Percentiles rank a stretch among this genome's conserved stretches.
phyloP scores from a whole-genome alignment of 2,888 invertebrate genomes.

The Leistus spinibarbis region DNA sequence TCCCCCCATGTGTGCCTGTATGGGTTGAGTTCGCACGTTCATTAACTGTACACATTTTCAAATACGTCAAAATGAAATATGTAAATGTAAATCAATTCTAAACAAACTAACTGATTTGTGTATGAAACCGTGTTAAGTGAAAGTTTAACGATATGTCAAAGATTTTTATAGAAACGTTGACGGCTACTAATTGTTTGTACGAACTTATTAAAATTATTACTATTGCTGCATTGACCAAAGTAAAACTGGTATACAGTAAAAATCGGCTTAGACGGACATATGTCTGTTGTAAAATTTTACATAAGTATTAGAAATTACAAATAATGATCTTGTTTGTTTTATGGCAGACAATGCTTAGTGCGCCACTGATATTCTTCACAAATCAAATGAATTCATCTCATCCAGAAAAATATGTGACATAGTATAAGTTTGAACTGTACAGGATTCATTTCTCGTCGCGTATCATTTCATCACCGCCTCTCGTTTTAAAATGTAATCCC shows the following conservation, averaged over 20 bases:
- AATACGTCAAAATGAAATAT: slow-evolving; percentile 23
- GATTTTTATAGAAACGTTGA: background rate
- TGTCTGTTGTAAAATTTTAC: too few species aligned
- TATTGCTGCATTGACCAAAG: background rate
- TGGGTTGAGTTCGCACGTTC: background rate
- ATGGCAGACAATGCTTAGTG: background rate
- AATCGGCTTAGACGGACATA: too few species aligned
- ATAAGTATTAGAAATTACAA: too few species aligned
- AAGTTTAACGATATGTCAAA: background rate
- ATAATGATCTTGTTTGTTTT: too few species aligned
- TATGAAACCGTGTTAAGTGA: background rate
- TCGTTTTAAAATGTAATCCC: background rate
- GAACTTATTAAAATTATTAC: background rate
- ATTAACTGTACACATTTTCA: slow-evolving; percentile 22
- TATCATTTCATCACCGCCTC: background rate
- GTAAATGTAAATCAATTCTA: slow-evolving; percentile 19
- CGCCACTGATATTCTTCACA: background rate
- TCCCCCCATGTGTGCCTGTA: background rate
- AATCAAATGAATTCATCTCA: background rate
- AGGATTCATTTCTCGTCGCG: background rate
- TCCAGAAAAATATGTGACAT: background rate
- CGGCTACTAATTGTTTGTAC: background rate
- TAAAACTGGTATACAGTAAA: too few species aligned
- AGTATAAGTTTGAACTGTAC: background rate
- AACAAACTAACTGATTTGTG: background rate